Percentiles rank a stretch among this genome's conserved stretches.
Evolutionary conservation across 2,113 vertebrate species (phyloP).

Genomic region (Patagioenas fasciata): DNA sequence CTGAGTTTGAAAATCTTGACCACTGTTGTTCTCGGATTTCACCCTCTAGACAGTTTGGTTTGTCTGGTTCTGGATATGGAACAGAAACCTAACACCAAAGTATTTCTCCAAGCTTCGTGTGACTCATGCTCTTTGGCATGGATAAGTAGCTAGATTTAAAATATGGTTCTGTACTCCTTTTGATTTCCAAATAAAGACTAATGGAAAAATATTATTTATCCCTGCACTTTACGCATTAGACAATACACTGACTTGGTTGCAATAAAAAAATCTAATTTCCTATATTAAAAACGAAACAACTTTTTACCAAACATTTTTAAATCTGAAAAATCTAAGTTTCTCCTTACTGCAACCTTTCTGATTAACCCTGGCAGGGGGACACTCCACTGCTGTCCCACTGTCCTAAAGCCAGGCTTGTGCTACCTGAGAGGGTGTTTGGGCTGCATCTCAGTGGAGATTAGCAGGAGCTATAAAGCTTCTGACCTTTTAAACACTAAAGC

Average conservation of each 20-base stretch:
- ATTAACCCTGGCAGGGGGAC: background rate
- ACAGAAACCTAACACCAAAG: slow-evolving; percentile 44
- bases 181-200: slow-evolving; percentile 10
- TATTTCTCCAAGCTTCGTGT: slow-evolving; percentile 39
- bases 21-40: slow-evolving; percentile 34
- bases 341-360: background rate
- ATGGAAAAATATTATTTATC: slow-evolving; percentile 38
- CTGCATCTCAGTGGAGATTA: background rate
- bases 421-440: background rate
- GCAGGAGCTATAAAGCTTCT: background rate
- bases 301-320: background rate
- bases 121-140: slow-evolving; percentile 58
- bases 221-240: background rate
- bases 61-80: slow-evolving; percentile 41
- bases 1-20: background rate
- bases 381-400: background rate
- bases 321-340: background rate
- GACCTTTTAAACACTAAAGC: slow-evolving; percentile 21
- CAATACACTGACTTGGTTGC: background rate
- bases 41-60: background rate
- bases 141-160: slow-evolving; percentile 28
- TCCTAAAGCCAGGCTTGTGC: background rate
- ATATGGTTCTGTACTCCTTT: slow-evolving; percentile 6
- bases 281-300: background rate
- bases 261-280: background rate